Conservation (phyloP, 2,113 vertebrate genomes). For the Chiloscyllium plagiosum region DNA sequence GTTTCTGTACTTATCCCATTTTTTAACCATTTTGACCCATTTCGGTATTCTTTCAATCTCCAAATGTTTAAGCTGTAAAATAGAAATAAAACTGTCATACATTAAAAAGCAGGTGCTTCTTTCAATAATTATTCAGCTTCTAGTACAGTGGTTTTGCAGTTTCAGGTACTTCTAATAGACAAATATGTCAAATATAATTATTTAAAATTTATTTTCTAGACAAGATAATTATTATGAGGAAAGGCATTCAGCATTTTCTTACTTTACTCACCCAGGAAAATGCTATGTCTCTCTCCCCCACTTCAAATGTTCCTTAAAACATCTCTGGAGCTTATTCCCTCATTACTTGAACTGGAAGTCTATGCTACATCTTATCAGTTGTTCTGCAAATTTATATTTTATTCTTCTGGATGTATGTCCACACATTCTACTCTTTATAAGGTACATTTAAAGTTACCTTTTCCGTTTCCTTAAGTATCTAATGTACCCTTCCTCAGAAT, state of each 20-base stretch:
- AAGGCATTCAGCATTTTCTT: background rate
- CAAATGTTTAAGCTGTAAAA: constrained; percentile 70
- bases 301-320: background rate
- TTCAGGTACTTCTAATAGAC: background rate
- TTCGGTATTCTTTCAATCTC: constrained; percentile 79
- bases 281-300: too few relatives aligned
- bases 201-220: background rate
- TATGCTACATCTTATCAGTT: background rate
- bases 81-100: background rate
- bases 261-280: background rate
- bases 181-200: background rate
- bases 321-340: background rate
- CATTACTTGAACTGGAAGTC: background rate
- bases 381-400: background rate
- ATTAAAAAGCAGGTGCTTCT: background rate
- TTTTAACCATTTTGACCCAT: constrained; percentile 90
- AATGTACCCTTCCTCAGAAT: background rate
- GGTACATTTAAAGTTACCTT: background rate
- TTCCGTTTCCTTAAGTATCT: background rate
- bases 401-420: background rate
- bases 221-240: background rate
- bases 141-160: background rate
- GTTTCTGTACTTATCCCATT: constrained; percentile 79
- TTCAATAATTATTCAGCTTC: background rate
- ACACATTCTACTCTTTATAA: background rate